Conservation (phyloP, 2,113 vertebrate genomes). For the Centropus unirufus region DNA sequence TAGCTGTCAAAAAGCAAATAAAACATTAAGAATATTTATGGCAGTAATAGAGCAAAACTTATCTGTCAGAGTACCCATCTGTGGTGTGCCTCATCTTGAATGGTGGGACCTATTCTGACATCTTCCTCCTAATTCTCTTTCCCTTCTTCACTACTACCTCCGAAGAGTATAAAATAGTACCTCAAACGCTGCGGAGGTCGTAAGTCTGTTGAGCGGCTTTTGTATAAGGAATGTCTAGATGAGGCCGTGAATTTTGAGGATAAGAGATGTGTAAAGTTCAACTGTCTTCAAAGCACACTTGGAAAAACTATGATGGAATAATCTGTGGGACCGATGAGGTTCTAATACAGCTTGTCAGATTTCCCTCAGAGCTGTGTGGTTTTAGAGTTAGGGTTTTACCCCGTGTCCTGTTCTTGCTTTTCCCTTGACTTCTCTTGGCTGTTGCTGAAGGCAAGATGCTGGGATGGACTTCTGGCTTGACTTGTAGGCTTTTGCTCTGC, state of each 20-base stretch:
- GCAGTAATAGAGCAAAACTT: background rate
- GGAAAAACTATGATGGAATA: background rate
- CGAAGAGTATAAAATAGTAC: background rate
- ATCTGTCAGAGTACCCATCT: background rate
- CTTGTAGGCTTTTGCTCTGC: background rate
- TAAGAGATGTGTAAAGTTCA: background rate
- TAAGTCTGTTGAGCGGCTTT: background rate
- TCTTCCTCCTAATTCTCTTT: background rate
- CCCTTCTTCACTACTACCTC: background rate
- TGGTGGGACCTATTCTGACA: background rate
- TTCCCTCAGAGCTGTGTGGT: background rate
- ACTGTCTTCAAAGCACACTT: background rate
- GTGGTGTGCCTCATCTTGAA: background rate
- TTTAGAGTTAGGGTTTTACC: background rate
- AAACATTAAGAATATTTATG: conserved; percentile 7
- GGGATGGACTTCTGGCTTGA: background rate
- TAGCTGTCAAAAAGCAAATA: conserved; percentile 34
- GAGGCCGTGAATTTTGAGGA: background rate
- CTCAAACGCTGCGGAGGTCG: background rate
- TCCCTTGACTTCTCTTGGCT: background rate
- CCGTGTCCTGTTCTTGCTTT: background rate
- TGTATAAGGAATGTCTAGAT: background rate
- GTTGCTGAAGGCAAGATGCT: background rate
- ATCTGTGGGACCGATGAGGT: background rate
- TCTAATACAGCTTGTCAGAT: background rate